Base-by-base conservation (phyloP, 2,113 vertebrate species). In the Bettongia penicillata region DNA sequence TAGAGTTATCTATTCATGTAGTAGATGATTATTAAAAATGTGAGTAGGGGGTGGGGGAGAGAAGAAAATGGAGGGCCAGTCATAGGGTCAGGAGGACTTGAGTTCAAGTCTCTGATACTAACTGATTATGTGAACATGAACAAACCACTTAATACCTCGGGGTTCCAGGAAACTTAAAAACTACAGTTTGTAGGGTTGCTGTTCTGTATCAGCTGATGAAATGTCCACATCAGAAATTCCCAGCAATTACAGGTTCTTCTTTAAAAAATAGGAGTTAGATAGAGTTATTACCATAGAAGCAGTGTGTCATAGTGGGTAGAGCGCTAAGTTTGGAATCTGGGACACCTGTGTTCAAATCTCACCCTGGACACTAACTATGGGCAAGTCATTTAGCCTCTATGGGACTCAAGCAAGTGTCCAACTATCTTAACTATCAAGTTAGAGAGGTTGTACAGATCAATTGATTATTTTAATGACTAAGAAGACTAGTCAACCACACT, bases 401-500 rank as follows among this genome's bases (percentile, higher is more conserved):
- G 61, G 8, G 5, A 84, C 37, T 84, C 68, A n/a, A 84, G 14
- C 68, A 84, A 84, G 3, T 84, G 16, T 19, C 26, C 43, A 43
- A n/a, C 16, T n/a, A n/a, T 22, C 68, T 57, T 28, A 91, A 51
- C 19, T 91, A 48, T 48, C 1, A 51, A 8, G 28, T 84, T 8
- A 37, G 51, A 89, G 1, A 16, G 28, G 55, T 93, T 57, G 51
- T 92, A 50, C 47, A 91, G 10, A 84, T 84, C 16, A 52, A 51
- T 25, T 37, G 90, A 93, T 92, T 25, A 50, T 94, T 96, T 97
- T 94, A 94, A 68, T 94, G 43, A 43, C 68, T 22, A 95, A 90
- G 90, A 93, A 92, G n/a, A 84, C 19, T 43, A 84, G 68, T 43
- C 16, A 43, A 43, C n/a, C 22, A 84, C 37, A 84, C 68, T 84